Evolutionary conservation across 2,888 invertebrate species (phyloP), one percentile per base, ranked within the genome.

Genomic region (Amaurobius ferox): DNA sequence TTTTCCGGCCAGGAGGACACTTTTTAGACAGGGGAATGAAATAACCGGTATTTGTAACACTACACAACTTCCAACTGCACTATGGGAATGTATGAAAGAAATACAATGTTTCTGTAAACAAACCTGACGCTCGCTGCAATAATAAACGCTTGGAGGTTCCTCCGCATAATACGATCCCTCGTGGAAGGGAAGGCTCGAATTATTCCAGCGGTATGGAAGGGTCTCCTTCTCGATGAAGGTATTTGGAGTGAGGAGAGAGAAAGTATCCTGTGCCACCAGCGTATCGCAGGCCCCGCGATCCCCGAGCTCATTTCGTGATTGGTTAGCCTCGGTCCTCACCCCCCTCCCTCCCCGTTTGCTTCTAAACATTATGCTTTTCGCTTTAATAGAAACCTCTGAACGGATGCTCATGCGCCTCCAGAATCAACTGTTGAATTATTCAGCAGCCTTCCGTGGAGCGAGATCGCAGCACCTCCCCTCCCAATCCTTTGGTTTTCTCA

Each of bases 291-390:
- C 67, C 62, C 26, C 32, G 72, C 55, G 74, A 79, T 79, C 86
- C 79, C 86, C 73, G 76, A 86, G 79, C 86, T 86, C 79, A 86
- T 86, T 86, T 86, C 79, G 79, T 86, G 86, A 86, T 86, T 86
- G 86, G 86, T 79, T 72, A 76, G 76, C 48, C 79, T 64, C 74
- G 62, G 48, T 55, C 48, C 62, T 62, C n/a, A 28, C 78, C 74
- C 13, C 28, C 26, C 26, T 28, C 26, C 70, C 6, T 23, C 23
- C 11, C 23, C 23, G 23, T 23, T 86, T 86, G 76, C 76, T 80
- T 64, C 85, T 79, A 79, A 77, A 86, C 85, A 86, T 86, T 86
- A 86, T 86, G 85, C 85, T 79, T 78, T 78, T 78, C 85, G 78
- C 73, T 86, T 86, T 86, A 86, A 86, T 86, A 86, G 85, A 86